These are phyloP conservation scores for Sebastes glaucus DNA, from an alignment of 2,797 vertebrate species.

Conservation along the genomic window DNA sequence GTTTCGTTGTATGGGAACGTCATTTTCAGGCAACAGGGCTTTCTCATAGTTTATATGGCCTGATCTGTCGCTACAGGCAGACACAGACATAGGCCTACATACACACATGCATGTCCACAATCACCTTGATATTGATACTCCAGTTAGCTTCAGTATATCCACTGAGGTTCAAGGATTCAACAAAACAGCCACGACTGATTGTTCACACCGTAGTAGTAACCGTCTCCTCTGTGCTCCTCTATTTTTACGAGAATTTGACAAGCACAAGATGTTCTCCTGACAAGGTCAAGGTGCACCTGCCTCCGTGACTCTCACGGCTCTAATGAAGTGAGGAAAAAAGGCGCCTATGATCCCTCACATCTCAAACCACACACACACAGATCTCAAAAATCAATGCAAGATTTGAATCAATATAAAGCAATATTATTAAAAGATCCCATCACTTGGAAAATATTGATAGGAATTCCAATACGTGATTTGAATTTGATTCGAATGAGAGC, in stretches of 20 bases:
- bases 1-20: rapidly evolving
- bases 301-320: constrained; percentile 45
- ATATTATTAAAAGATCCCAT: background rate
- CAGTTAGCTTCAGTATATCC: background rate
- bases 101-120: background rate
- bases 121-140: background rate
- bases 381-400: background rate
- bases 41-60: background rate
- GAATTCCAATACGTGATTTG: background rate
- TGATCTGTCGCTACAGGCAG: background rate
- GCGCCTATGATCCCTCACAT: background rate
- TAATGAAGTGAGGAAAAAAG: constrained; percentile 49
- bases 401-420: background rate
- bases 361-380: background rate
- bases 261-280: constrained; percentile 32
- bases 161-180: background rate
- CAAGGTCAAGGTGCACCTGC: constrained; percentile 63
- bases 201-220: background rate
- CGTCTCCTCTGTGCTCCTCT: constrained; percentile 18
- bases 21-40: background rate
- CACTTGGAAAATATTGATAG: background rate
- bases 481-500: background rate
- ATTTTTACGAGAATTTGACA: constrained; percentile 64
- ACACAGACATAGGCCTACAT: background rate
- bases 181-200: background rate